phyloP scores from a whole-genome alignment of 2,797 vertebrate species.

The Cryptoblepharus egeriae region DNA sequence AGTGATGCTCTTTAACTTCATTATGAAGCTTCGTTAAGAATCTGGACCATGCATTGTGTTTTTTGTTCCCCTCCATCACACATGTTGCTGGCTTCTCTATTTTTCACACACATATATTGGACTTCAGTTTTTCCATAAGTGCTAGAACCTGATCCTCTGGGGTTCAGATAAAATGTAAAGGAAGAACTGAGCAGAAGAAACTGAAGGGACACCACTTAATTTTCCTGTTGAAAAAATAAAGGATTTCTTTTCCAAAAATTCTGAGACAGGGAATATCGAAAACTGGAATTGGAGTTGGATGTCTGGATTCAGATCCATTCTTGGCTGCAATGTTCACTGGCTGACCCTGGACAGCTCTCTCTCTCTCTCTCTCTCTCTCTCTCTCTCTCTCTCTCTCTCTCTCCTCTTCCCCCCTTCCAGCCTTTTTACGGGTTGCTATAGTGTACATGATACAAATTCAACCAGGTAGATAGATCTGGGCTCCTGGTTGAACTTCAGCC shows the following conservation, averaged over 20 bases:
- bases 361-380: too few species aligned
- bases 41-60: neutral
- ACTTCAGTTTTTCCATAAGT: neutral
- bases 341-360: neutral
- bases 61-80: neutral
- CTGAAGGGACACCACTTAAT: neutral
- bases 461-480: too few species aligned
- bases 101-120: neutral
- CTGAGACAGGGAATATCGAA: neutral
- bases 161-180: neutral
- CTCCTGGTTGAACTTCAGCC: too few species aligned
- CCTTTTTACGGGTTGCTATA: too few species aligned
- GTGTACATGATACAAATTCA: too few species aligned
- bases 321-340: neutral
- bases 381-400: neutral
- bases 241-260: rapidly evolving
- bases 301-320: neutral
- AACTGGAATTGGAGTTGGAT: neutral
- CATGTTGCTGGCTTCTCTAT: neutral
- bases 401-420: too few species aligned
- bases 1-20: neutral
- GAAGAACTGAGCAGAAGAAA: neutral
- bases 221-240: neutral
- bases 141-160: neutral
- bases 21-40: neutral